These are phyloP conservation scores for Poeciliopsis paucimaculata DNA, from an alignment of 2,797 vertebrate species.

Conservation along the genomic window DNA sequence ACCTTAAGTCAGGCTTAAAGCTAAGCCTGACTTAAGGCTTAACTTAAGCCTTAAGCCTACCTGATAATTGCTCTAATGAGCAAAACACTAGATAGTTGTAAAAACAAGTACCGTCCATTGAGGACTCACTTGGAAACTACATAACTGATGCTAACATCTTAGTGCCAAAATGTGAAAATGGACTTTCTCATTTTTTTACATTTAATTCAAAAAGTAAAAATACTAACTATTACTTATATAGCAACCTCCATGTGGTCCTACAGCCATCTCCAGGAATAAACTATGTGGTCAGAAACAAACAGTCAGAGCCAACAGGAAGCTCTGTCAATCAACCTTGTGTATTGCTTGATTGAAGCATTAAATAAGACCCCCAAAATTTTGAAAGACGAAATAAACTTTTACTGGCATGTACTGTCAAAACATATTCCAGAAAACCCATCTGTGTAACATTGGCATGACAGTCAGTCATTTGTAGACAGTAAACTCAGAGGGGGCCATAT, in stretches of 20 bases:
- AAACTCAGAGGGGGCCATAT: not conserved
- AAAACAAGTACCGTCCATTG: too few species aligned
- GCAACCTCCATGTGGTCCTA: not conserved
- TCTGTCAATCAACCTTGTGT: too few species aligned
- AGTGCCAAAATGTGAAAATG: too few species aligned
- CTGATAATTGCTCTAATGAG: too few species aligned
- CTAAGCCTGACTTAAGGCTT: not conserved
- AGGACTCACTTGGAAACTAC: too few species aligned
- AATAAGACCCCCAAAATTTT: not conserved
- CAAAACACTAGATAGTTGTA: too few species aligned
- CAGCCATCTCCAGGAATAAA: not conserved
- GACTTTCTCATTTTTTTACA: not conserved
- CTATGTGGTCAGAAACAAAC: too few species aligned
- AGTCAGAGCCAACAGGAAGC: too few species aligned
- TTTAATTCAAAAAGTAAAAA: not conserved
- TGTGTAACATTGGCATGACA: not conserved
- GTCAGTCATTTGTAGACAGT: not conserved
- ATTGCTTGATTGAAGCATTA: not conserved
- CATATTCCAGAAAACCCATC: not conserved
- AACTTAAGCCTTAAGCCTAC: too few species aligned
- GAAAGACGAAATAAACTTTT: not conserved
- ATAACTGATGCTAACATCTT: too few species aligned
- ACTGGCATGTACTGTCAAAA: not conserved
- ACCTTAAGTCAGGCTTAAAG: too few species aligned
- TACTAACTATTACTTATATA: too few species aligned